Evolutionary conservation across 2,888 invertebrate species (phyloP).

Genomic region (Boloria selene): DNA sequence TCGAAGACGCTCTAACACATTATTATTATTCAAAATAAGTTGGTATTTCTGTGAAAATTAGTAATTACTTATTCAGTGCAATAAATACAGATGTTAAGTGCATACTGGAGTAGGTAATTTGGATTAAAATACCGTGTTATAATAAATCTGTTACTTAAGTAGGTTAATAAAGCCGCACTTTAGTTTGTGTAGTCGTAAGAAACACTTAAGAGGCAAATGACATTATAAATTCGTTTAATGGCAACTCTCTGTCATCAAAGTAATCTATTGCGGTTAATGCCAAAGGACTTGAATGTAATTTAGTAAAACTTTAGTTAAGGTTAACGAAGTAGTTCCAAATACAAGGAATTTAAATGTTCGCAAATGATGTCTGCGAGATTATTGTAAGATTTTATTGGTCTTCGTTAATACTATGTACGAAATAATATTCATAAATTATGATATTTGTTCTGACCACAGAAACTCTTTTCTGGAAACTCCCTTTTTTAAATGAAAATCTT

Average conservation of each 20-base stretch:
- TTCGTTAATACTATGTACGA: too few relatives aligned
- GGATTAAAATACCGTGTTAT: conserved; percentile 19
- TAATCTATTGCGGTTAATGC: conserved; percentile 34
- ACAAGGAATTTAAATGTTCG: not conserved
- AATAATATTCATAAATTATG: too few relatives aligned
- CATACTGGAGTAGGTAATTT: conserved; percentile 8
- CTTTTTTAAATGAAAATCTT: too few relatives aligned
- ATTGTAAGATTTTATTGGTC: too few relatives aligned
- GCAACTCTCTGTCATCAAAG: conserved; percentile 24
- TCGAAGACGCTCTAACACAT: too few relatives aligned
- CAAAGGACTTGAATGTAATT: conserved; percentile 28
- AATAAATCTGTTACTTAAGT: conserved; percentile 24
- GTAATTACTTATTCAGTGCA: not conserved
- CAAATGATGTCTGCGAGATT: too few relatives aligned
- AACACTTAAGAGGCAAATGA: conserved; percentile 26
- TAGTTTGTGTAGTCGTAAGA: conserved; percentile 21
- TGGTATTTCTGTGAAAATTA: not conserved
- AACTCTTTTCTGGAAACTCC: too few relatives aligned
- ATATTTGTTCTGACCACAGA: too few relatives aligned
- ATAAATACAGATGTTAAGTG: conserved; percentile 11
- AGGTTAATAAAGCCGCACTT: conserved; percentile 28
- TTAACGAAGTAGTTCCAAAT: not conserved
- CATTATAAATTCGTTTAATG: conserved; percentile 33
- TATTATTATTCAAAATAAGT: too few relatives aligned
- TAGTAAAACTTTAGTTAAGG: conserved; percentile 29